A percentile compares a stretch with the other conserved stretches of the same genome.
These are phyloP conservation scores for Podarcis siculus DNA, from an alignment of 2,797 vertebrate genomes.

Conservation along the genomic window DNA sequence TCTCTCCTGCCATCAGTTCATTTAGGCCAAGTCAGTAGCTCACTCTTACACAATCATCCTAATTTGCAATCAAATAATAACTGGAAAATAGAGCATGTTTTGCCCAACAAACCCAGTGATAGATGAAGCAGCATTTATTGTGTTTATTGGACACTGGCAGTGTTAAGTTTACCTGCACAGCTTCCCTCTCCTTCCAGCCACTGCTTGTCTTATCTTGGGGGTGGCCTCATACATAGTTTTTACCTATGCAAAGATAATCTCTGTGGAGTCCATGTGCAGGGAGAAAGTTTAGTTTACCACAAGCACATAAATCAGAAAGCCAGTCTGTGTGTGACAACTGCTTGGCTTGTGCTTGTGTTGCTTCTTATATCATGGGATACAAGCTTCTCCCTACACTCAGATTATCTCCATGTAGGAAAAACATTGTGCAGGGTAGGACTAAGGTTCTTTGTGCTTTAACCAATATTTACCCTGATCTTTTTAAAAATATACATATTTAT, in stretches of 20 bases:
- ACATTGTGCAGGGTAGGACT: background rate
- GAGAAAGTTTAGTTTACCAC: background rate
- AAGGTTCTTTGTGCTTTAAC: background rate
- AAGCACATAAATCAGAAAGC: background rate
- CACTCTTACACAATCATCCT: background rate
- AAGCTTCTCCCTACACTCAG: background rate
- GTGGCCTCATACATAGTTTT: background rate
- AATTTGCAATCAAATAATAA: background rate
- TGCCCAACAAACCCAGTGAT: background rate
- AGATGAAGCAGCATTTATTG: background rate
- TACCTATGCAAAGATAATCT: background rate
- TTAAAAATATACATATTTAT: background rate
- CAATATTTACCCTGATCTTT: background rate
- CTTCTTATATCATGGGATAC: background rate
- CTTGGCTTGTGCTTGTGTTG: background rate
- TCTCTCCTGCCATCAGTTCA: fast-evolving
- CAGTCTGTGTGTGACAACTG: background rate
- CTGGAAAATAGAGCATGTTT: background rate
- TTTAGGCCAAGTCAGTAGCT: fast-evolving
- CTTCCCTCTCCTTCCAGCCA: background rate
- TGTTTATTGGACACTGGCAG: background rate
- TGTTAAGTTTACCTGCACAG: background rate
- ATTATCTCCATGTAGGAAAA: background rate
- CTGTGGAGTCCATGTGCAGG: background rate
- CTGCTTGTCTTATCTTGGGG: background rate